These are phyloP conservation scores for Spilarctia lutea DNA, from an alignment of 2,888 invertebrate genomes.

Conservation along the genomic window DNA sequence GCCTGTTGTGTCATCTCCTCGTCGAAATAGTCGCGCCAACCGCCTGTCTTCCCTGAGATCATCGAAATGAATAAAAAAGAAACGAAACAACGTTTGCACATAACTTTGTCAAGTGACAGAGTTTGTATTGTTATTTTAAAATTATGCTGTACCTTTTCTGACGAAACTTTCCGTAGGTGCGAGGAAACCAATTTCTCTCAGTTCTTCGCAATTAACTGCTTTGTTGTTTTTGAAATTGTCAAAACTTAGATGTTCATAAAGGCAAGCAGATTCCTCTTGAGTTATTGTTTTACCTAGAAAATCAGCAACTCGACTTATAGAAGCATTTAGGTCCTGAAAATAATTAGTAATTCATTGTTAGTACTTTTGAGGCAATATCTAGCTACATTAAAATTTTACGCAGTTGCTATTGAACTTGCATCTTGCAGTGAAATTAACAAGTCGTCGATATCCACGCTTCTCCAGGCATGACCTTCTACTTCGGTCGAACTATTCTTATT, in stretches of 20 bases:
- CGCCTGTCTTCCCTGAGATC: constrained; percentile 32
- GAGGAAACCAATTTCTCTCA: constrained; percentile 30
- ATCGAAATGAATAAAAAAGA: not conserved
- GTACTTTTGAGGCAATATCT: not conserved
- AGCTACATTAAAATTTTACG: not conserved
- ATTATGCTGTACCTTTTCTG: constrained; percentile 41
- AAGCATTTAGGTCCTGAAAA: constrained; percentile 44
- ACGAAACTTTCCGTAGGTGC: constrained; percentile 32
- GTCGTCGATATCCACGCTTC: not conserved
- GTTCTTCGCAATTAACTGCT: constrained; percentile 43
- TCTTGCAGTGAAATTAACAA: not conserved
- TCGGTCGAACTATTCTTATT: not conserved
- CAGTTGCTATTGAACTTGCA: not conserved
- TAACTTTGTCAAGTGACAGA: not conserved
- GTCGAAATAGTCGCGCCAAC: constrained; percentile 89
- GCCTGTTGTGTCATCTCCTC: constrained; percentile 87
- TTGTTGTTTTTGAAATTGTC: constrained; percentile 91
- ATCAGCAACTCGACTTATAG: constrained; percentile 81
- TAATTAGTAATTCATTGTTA: not conserved
- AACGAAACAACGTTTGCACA: not conserved
- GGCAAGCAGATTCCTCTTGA: constrained; percentile 56
- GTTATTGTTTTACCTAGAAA: constrained; percentile 83
- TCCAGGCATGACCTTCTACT: not conserved
- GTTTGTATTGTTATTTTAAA: not conserved
- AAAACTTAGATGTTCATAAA: constrained; percentile 90